A percentile compares a stretch with the other conserved stretches of the same genome.
phyloP scores from a whole-genome alignment of 2,888 invertebrate species.

The Luffia ferchaultella region DNA sequence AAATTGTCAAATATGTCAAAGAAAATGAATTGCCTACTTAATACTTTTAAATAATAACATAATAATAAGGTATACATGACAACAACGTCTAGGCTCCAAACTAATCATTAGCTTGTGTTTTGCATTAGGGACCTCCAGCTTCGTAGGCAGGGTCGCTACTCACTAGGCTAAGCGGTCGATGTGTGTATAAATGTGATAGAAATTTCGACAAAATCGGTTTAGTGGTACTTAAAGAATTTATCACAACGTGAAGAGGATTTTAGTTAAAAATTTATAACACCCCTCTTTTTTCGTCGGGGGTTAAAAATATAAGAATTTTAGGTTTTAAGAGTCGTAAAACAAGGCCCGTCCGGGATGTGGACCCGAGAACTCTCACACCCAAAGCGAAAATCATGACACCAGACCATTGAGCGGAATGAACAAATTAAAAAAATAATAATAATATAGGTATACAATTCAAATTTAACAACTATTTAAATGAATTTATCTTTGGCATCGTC shows the following conservation, averaged over 20 bases:
- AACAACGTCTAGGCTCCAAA: not conserved
- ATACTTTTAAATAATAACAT: not conserved
- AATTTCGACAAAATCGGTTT: too few relatives aligned
- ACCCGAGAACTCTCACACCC: conserved; percentile 69
- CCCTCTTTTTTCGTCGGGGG: too few relatives aligned
- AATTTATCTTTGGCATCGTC: not conserved
- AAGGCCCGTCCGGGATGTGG: conserved; percentile 53
- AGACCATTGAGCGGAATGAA: conserved; percentile 58
- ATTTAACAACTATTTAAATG: not conserved
- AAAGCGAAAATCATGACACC: conserved; percentile 69
- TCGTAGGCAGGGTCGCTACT: too few relatives aligned
- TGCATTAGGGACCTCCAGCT: too few relatives aligned
- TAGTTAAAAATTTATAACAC: too few relatives aligned
- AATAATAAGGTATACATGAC: not conserved
- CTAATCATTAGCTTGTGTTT: too few relatives aligned
- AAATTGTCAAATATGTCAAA: too few relatives aligned
- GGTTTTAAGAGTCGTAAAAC: not conserved
- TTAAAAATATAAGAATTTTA: not conserved
- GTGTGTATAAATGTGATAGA: too few relatives aligned
- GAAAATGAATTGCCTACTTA: not conserved
- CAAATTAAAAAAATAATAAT: not conserved
- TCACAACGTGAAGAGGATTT: too few relatives aligned
- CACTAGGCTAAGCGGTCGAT: too few relatives aligned
- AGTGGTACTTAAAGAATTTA: too few relatives aligned
- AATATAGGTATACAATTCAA: not conserved